Percentiles rank a stretch among this genome's conserved stretches.
phyloP scores from a whole-genome alignment of 2,888 invertebrate genomes.

The Drosophila subquinaria region DNA sequence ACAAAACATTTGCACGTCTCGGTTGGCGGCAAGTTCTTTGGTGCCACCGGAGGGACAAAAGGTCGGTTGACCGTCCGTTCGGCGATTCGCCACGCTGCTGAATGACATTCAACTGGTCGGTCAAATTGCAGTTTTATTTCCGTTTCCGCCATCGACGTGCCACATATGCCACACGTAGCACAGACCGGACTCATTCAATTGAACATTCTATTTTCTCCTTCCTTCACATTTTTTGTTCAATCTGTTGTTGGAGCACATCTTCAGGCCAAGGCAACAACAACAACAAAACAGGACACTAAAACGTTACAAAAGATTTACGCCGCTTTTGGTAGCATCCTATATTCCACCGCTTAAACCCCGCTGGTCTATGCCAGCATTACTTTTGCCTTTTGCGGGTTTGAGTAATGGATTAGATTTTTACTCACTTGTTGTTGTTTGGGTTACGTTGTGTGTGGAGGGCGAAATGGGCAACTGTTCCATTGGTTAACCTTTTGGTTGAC shows the following conservation, averaged over 20 bases:
- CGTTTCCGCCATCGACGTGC: slow-evolving; percentile 65
- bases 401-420: slow-evolving; percentile 81
- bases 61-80: slow-evolving; percentile 31
- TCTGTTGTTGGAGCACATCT: slow-evolving; percentile 46
- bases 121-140: slow-evolving; percentile 75
- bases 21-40: not conserved
- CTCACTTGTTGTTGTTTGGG: slow-evolving; percentile 71
- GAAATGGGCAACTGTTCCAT: slow-evolving; percentile 7
- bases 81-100: slow-evolving; percentile 66
- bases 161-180: slow-evolving; percentile 53
- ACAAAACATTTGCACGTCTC: slow-evolving; percentile 57
- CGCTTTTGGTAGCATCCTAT: slow-evolving; percentile 41
- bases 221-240: not conserved
- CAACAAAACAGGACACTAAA: slow-evolving; percentile 59
- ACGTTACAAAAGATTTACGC: slow-evolving; percentile 79
- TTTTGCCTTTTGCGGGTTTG: slow-evolving; percentile 73
- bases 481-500: slow-evolving; percentile 29
- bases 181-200: slow-evolving; percentile 51
- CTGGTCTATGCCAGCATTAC: slow-evolving; percentile 53
- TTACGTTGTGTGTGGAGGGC: not conserved
- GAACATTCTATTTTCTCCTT: slow-evolving; percentile 22
- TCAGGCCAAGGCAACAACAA: slow-evolving; percentile 15
- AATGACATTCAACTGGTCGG: slow-evolving; percentile 75
- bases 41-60: slow-evolving; percentile 27
- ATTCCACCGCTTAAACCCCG: not conserved